Evolutionary conservation across 2,797 vertebrate species (phyloP).

Genomic region (Sarcophilus harrisii): DNA sequence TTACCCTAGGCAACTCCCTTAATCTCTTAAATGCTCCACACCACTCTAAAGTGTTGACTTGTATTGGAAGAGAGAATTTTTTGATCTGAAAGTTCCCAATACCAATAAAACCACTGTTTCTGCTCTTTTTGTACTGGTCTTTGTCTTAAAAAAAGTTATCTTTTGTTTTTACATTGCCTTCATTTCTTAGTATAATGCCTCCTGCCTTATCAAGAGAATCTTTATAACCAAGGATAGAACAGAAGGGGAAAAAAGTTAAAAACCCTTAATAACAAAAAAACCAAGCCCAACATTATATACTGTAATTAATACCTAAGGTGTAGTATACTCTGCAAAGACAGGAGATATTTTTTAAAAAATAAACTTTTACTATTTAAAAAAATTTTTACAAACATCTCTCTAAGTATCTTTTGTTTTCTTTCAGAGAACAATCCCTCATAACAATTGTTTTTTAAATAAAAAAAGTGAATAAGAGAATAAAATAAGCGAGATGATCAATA

Average conservation of each 20-base stretch:
- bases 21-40: not conserved
- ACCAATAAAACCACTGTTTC: not conserved
- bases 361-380: not conserved
- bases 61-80: not conserved
- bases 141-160: not conserved
- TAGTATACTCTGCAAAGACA: not conserved
- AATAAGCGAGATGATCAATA: not conserved
- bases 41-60: not conserved
- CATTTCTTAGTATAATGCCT: not conserved
- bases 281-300: not conserved
- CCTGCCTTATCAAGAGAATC: not conserved
- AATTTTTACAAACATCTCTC: not conserved
- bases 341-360: not conserved
- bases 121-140: not conserved
- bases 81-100: not conserved
- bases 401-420: not conserved
- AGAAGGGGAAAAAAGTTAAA: not conserved
- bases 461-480: not conserved
- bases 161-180: not conserved
- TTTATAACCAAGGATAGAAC: not conserved
- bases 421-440: not conserved
- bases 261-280: not conserved
- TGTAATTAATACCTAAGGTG: not conserved
- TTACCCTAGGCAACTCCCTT: not conserved
- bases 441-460: not conserved